Percentiles rank a stretch among this genome's conserved stretches.
These are phyloP conservation scores for Trichonephila clavata DNA, from an alignment of 1,140 invertebrate genomes.

Conservation along the genomic window DNA sequence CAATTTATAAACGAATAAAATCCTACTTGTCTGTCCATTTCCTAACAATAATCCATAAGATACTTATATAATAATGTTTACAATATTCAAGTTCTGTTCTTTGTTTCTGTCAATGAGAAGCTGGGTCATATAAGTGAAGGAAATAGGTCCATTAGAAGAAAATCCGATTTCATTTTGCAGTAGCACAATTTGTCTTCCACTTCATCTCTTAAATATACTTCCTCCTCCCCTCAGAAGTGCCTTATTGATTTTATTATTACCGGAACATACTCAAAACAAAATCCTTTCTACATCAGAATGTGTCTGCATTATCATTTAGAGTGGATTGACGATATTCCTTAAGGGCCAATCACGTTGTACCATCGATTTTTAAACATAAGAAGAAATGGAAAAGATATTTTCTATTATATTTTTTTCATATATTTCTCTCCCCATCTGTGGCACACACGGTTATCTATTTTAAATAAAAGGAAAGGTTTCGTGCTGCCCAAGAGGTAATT, in stretches of 20 bases:
- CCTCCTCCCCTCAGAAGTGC: neutral
- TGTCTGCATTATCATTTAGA: constrained; percentile 73
- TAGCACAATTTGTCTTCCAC: constrained; percentile 5
- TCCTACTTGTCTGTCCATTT: neutral
- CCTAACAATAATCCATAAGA: neutral
- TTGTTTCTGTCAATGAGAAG: constrained; percentile 11
- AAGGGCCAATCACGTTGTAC: constrained; percentile 50
- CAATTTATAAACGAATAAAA: neutral
- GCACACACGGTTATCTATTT: constrained; percentile 45
- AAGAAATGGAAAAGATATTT: constrained; percentile 46
- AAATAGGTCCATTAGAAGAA: constrained; percentile 45
- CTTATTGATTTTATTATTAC: constrained; percentile 75
- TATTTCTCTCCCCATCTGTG: neutral
- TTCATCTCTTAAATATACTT: constrained; percentile 65
- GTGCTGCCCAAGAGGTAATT: constrained; percentile 24
- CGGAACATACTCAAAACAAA: constrained; percentile 72
- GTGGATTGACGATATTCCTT: constrained; percentile 58
- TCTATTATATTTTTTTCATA: constrained; percentile 52
- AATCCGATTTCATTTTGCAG: constrained; percentile 62
- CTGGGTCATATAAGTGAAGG: neutral
- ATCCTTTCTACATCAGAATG: constrained; percentile 57
- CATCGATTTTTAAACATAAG: constrained; percentile 54
- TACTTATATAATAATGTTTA: neutral
- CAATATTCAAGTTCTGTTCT: neutral
- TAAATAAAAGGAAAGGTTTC: constrained; percentile 54